These are phyloP conservation scores for Panzeria rudis DNA, from an alignment of 2,888 invertebrate species.

Conservation along the genomic window DNA sequence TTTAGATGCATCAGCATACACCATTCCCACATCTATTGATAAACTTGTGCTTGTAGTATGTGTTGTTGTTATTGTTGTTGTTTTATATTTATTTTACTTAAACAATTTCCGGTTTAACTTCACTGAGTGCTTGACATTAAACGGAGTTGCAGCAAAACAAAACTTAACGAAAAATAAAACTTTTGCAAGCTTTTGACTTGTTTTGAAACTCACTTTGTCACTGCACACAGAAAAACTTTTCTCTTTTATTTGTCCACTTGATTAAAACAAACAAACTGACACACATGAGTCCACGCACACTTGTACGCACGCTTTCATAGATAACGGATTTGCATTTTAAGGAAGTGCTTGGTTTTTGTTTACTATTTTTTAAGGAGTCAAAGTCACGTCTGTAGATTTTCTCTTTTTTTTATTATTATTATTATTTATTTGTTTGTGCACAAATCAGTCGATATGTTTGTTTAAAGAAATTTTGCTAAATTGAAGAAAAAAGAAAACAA, in stretches of 20 bases:
- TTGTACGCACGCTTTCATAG: slow-evolving; percentile 16
- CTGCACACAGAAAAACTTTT: background rate
- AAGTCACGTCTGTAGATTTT: slow-evolving; percentile 32
- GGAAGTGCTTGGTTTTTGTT: background rate
- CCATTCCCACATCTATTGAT: slow-evolving; percentile 71
- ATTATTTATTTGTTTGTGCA: slow-evolving; percentile 31
- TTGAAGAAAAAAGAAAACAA: slow-evolving; percentile 4
- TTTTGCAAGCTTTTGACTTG: slow-evolving; percentile 9
- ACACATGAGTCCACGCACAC: slow-evolving; percentile 13
- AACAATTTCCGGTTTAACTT: slow-evolving; percentile 11
- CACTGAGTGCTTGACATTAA: slow-evolving; percentile 45
- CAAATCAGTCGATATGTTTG: slow-evolving; percentile 67
- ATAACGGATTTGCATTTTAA: slow-evolving; percentile 8
- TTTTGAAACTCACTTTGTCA: slow-evolving; percentile 22
- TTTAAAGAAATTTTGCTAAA: slow-evolving; percentile 39
- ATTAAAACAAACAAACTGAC: slow-evolving; percentile 20
- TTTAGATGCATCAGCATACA: slow-evolving; percentile 65
- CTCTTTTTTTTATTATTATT: slow-evolving; percentile 34
- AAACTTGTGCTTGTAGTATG: background rate
- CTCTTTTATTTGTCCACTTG: slow-evolving; percentile 17
- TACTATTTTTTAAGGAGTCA: slow-evolving; percentile 8
- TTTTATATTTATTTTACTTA: background rate
- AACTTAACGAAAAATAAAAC: background rate
- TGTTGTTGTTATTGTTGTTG: background rate
- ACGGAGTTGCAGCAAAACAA: slow-evolving; percentile 10